A percentile compares a stretch with the other conserved stretches of the same genome.
Conservation (phyloP, 2,888 invertebrate species). For the Leptarthrus brevirostris region DNA sequence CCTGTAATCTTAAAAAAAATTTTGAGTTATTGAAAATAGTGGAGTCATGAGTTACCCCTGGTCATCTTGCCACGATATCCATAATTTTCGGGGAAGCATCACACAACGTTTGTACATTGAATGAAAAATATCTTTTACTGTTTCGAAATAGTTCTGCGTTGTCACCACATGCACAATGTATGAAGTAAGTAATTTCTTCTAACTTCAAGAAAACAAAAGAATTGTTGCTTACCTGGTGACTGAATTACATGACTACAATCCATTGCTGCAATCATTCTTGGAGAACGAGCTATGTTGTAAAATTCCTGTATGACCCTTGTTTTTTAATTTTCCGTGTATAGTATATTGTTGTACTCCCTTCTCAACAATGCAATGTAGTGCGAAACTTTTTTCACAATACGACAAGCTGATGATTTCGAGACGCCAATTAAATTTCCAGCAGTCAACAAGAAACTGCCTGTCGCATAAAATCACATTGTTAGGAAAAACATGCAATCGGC, state of each 20-base stretch:
- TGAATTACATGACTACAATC: background rate
- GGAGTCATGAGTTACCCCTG: slow-evolving; percentile 16
- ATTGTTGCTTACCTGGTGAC: background rate
- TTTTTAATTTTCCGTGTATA: background rate
- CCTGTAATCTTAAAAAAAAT: slow-evolving; percentile 2
- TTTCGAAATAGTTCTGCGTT: slow-evolving; percentile 28
- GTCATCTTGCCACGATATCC: slow-evolving; percentile 27
- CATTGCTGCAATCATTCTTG: background rate
- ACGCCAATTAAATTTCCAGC: slow-evolving; percentile 4
- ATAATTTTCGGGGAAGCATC: slow-evolving; percentile 13
- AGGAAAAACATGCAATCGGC: no score
- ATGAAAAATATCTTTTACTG: slow-evolving; percentile 24
- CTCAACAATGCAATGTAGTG: slow-evolving; percentile 9
- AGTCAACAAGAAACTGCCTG: background rate
- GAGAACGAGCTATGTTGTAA: slow-evolving; percentile 26
- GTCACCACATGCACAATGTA: background rate
- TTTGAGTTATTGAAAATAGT: slow-evolving; percentile 43
- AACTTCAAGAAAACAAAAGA: background rate
- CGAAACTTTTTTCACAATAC: slow-evolving; percentile 22
- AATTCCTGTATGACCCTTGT: background rate
- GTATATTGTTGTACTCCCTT: background rate
- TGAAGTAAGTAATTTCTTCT: background rate
- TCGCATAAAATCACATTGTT: no score
- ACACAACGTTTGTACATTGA: slow-evolving; percentile 15
- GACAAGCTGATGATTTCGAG: slow-evolving; percentile 14